Evolutionary conservation across 2,888 invertebrate species (phyloP).

Genomic region (Panorpa germanica): DNA sequence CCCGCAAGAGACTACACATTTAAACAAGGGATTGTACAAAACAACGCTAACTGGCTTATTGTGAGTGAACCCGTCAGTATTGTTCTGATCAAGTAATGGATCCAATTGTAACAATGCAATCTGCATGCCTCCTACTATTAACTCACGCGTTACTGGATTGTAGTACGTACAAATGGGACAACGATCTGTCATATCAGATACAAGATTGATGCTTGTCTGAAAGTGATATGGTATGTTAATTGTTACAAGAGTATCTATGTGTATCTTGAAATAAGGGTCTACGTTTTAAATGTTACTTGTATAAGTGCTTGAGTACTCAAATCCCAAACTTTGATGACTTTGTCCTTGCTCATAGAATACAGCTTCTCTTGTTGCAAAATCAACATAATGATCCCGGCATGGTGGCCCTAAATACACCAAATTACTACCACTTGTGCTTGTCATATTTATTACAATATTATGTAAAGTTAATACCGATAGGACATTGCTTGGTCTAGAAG

Average conservation of each 20-base stretch:
- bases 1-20: conserved; percentile 56
- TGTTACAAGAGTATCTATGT: neutral
- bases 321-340: conserved; percentile 60
- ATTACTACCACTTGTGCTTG: too few relatives aligned
- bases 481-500: conserved; percentile 37
- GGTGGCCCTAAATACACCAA: conserved; percentile 54
- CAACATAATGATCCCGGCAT: conserved; percentile 42
- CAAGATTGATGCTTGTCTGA: conserved; percentile 45
- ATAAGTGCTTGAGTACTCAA: conserved; percentile 41
- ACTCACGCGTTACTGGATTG: conserved; percentile 41
- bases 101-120: conserved; percentile 44
- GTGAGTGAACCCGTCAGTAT: conserved; percentile 57
- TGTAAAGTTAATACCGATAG: too few relatives aligned
- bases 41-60: conserved; percentile 47
- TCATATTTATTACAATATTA: too few relatives aligned
- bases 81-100: conserved; percentile 41
- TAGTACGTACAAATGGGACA: conserved; percentile 40
- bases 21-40: conserved; percentile 57
- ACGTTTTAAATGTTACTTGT: conserved; percentile 26
- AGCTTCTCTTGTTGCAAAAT: conserved; percentile 49
- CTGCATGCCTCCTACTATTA: conserved; percentile 43
- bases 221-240: neutral
- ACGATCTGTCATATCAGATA: conserved; percentile 37
- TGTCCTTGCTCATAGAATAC: conserved; percentile 53
- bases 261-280: neutral